phyloP scores from a whole-genome alignment of 2,113 vertebrate species.

The Centrocercus urophasianus region DNA sequence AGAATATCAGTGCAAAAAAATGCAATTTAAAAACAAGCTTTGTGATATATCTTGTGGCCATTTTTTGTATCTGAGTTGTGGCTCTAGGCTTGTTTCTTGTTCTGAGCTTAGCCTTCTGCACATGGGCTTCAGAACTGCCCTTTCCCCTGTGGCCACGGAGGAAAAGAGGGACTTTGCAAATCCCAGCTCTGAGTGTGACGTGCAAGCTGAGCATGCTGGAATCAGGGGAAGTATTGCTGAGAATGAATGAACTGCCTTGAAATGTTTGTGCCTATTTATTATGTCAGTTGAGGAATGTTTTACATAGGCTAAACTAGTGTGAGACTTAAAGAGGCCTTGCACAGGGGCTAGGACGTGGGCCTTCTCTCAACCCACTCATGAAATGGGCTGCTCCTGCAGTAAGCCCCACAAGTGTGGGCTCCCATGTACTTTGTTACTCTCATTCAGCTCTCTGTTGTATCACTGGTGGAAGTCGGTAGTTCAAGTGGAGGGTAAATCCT shows the following conservation, averaged over 20 bases:
- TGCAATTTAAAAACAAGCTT: not conserved
- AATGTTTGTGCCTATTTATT: not conserved
- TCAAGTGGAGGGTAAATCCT: not conserved
- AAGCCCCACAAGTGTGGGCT: fast-evolving
- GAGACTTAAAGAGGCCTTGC: not conserved
- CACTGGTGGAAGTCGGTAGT: not conserved
- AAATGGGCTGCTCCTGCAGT: not conserved
- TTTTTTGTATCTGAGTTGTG: not conserved
- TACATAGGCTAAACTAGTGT: not conserved
- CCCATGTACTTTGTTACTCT: not conserved
- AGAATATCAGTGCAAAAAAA: not conserved
- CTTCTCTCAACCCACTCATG: not conserved
- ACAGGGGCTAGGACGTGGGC: not conserved
- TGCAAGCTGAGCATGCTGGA: fast-evolving
- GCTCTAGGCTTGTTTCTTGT: not conserved
- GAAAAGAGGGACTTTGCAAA: not conserved
- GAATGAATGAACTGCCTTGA: not conserved
- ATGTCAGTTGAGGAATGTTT: not conserved
- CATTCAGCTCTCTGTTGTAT: not conserved
- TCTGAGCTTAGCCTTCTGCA: not conserved
- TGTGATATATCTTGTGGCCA: not conserved
- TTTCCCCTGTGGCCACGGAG: not conserved
- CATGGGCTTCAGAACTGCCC: not conserved
- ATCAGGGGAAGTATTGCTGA: not conserved
- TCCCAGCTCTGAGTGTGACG: not conserved